Evolutionary conservation across 2,113 vertebrate species (phyloP), one percentile per base, ranked within the genome.

Genomic region (Calypte anna): DNA sequence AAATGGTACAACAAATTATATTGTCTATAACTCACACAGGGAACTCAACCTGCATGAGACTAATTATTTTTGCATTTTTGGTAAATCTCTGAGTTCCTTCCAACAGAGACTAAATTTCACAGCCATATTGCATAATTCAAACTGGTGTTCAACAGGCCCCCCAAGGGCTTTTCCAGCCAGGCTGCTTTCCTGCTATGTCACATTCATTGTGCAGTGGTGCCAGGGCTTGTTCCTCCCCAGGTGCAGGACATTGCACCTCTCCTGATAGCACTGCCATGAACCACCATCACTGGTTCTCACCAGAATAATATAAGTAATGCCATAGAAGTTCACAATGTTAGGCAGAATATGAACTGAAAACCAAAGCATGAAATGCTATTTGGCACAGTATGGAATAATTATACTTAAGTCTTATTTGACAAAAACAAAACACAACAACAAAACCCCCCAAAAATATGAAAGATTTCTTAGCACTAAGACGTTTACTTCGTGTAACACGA

Each of bases 211-310:
- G 8, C 12, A 43, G 15, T 59, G 8, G 18, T 24, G 20, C 12
- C 61, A 20, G 53, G 2, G 21, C 13, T 31, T 67, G 20, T 13
- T 80, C 31, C 38, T 69, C 20, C 27, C 23, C 20, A 63, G 6
- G 4, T 46, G 28, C 7, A 75, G 17, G 10, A 75, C 33, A 25
- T 63, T 8, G 8, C 3, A 33, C 11, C 33, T 85, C 54, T 82
- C 17, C 22, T 46, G 40, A 18, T 23, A 58, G 2, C 0, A 0
- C 24, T 48, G 14, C 54, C 36, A 24, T 57, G 72, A 91, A 38
- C 5, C 27, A 4, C 27, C 14, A 46, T 46, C 3, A 3, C 7
- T 62, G 28, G 27, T 77, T 85, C 12, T 64, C 14, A 54, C 3
- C 33, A 33, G 40, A 74, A 48, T 24, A 38, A 69, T 18, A 4